Evolutionary conservation across 1,140 invertebrate genomes (phyloP), one percentile per base, ranked within the genome.

Genomic region (Bombyx mandarina): DNA sequence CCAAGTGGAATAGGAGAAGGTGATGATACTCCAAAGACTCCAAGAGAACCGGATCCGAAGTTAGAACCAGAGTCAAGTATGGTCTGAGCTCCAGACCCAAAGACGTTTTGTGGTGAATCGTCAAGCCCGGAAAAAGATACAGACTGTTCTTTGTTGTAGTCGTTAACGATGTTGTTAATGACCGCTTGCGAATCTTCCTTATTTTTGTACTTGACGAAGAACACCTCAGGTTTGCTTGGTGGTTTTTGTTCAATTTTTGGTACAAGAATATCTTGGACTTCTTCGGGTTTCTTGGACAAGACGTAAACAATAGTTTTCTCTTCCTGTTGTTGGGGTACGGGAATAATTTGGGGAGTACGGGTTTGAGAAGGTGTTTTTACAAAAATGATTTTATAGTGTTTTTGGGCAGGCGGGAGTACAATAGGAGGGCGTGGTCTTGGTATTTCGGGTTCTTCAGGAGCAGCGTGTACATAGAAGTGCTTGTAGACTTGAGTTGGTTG

Each of bases 251-350:
- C 81, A 8, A 83, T 60, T 64, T 60, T 93, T 1, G 94, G 93
- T 5, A 94, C 88, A 35, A 90, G 88, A 59, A 94, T 89, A 58
- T 94, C 92, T 8, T 93, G 92, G 42, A 89, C 89, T 59, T 92
- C 92, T 69, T 93, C 92, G 6, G 93, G 93, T 82, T 94, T 95
- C 84, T 95, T 94, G 6, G 93, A 93, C 48, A 96, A 86, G 3
- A 96, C 94, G 79, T 95, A 95, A 65, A 96, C 94, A 49, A 95
- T 90, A 9, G 94, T 96, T 69, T 95, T 95, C 72, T 95, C 93
- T 84, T 95, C 94, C 60, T 93, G 93, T 65, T 83, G 83, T 60
- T 66, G 76, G 56, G 71, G 75, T 5, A 86, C 67, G 43, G 78
- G 73, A 48, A 82, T 71, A 9, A 80, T 52, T 56, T 79, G 80